These are phyloP conservation scores for Dolichomitus sp. DNA, from an alignment of 2,888 invertebrate genomes.

Conservation along the genomic window DNA sequence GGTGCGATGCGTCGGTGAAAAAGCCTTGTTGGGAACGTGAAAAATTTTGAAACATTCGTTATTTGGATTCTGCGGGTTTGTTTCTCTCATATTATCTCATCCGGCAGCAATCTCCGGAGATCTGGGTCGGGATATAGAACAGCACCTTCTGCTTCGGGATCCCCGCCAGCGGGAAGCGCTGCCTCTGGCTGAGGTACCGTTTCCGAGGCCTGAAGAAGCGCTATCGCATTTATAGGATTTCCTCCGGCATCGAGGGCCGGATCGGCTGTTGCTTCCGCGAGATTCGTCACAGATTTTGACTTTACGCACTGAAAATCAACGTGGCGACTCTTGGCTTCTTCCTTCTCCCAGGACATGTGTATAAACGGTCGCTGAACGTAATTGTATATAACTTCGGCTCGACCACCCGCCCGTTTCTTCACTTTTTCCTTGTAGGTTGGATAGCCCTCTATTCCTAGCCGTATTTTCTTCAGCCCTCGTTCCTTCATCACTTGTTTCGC, in stretches of 20 bases:
- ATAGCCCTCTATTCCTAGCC: slow-evolving; percentile 99
- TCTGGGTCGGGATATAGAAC: slow-evolving; percentile 82
- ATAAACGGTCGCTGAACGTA: slow-evolving; percentile 99
- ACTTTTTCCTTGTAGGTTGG: slow-evolving; percentile 99
- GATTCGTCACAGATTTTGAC: slow-evolving; percentile 98
- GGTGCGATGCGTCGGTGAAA: background rate
- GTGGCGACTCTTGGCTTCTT: slow-evolving; percentile 99
- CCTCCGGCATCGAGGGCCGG: slow-evolving; percentile 91
- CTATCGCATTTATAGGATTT: slow-evolving; percentile 85
- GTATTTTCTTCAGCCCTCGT: slow-evolving; percentile 98
- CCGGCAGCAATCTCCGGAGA: slow-evolving; percentile 79
- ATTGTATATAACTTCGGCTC: slow-evolving; percentile 99
- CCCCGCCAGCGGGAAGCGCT: slow-evolving; percentile 79
- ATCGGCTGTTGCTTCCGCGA: slow-evolving; percentile 98
- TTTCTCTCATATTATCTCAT: slow-evolving; percentile 78
- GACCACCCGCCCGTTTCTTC: slow-evolving; percentile 96
- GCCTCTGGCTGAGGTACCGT: slow-evolving; percentile 76
- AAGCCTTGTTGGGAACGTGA: slow-evolving; percentile 6
- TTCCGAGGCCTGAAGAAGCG: slow-evolving; percentile 84
- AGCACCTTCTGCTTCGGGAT: slow-evolving; percentile 84
- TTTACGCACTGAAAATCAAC: slow-evolving; percentile 99
- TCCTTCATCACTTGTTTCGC: slow-evolving; percentile 99
- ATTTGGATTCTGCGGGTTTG: background rate
- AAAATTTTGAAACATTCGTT: background rate
- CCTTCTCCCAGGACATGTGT: slow-evolving; percentile 99